Evolutionary conservation across 1,140 invertebrate species (phyloP).

Genomic region (Cheumatopsyche charites): DNA sequence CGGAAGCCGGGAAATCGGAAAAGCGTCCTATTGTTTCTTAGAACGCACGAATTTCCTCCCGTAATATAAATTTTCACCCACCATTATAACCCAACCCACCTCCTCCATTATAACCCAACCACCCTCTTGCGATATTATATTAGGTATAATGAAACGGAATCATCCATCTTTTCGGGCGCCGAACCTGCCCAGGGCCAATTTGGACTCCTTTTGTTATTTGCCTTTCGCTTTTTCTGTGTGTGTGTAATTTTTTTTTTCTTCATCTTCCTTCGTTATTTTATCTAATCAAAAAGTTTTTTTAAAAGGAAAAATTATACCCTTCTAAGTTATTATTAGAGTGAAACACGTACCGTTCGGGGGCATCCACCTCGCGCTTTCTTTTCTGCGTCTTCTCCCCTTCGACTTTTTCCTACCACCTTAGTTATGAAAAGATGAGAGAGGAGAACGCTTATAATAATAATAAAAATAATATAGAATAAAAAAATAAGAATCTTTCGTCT

Average conservation of each 20-base stretch:
- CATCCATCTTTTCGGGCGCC: conserved; percentile 35
- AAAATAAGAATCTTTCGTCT: conserved; percentile 13
- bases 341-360: conserved; percentile 54
- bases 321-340: conserved; percentile 59
- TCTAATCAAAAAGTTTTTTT: conserved; percentile 64
- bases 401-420: conserved; percentile 39
- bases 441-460: conserved; percentile 22
- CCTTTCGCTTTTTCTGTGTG: conserved; percentile 30
- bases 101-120: too few species aligned
- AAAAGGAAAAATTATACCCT: conserved; percentile 63
- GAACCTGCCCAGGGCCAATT: conserved; percentile 36
- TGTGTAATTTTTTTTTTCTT: conserved; percentile 55
- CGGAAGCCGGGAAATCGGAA: conserved; percentile 30
- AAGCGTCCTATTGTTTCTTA: conserved; percentile 36
- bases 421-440: conserved; percentile 19
- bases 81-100: neutral
- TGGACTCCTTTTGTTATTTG: conserved; percentile 46
- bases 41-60: conserved; percentile 30
- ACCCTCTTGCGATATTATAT: conserved; percentile 22
- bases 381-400: conserved; percentile 11
- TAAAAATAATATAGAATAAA: neutral
- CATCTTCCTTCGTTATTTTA: conserved; percentile 62
- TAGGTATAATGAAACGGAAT: conserved; percentile 38
- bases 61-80: neutral
- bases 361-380: neutral